These are phyloP conservation scores for Hoplodrina ambigua DNA, from an alignment of 2,888 invertebrate genomes.

Conservation along the genomic window DNA sequence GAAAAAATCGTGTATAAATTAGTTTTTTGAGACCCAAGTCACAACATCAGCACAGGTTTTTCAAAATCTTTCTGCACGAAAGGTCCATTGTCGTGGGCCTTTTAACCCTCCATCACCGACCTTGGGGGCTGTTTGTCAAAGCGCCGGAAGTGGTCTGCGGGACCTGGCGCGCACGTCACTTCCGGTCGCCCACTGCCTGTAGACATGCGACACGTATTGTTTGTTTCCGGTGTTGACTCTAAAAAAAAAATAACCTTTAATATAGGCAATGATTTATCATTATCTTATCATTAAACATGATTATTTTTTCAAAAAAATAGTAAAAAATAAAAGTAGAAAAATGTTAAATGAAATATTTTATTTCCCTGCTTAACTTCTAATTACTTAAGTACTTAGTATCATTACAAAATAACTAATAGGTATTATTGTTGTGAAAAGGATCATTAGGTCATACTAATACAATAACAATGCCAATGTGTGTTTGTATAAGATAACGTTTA, in stretches of 20 bases:
- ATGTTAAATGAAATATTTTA: neutral
- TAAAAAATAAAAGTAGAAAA: neutral
- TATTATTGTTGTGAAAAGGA: no score
- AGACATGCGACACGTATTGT: conserved; percentile 74
- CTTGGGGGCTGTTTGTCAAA: conserved; percentile 80
- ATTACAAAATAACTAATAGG: neutral
- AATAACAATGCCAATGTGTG: neutral
- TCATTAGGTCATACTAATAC: no score
- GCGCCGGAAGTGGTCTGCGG: conserved; percentile 79
- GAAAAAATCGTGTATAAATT: neutral
- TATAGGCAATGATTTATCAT: neutral
- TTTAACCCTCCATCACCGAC: conserved; percentile 68
- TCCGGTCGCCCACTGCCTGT: conserved; percentile 71
- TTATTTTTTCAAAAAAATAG: neutral
- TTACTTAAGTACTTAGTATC: neutral
- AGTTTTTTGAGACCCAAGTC: conserved; percentile 20
- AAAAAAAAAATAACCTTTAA: conserved; percentile 39
- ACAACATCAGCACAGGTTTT: conserved; percentile 39
- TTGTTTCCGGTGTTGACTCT: conserved; percentile 63
- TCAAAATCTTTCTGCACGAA: conserved; percentile 37
- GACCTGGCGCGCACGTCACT: conserved; percentile 72
- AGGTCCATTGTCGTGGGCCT: conserved; percentile 40
- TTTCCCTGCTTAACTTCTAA: neutral
- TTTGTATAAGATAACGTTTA: conserved; percentile 8
- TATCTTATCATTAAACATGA: neutral